A percentile compares a stretch with the other conserved stretches of the same genome.
These are phyloP conservation scores for Guaruba guarouba DNA, from an alignment of 2,113 vertebrate genomes.

Conservation along the genomic window DNA sequence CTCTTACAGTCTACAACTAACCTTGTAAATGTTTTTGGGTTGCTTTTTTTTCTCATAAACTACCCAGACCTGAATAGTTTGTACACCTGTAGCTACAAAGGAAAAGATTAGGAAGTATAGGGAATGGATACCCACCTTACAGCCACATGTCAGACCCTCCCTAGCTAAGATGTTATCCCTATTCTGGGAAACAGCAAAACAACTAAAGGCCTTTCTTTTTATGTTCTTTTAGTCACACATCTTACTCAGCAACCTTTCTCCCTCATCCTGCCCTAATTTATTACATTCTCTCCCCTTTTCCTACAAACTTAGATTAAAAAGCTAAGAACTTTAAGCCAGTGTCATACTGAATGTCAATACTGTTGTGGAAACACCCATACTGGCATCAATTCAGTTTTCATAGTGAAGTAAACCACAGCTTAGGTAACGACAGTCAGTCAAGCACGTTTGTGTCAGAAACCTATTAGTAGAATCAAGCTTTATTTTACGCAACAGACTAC, in stretches of 20 bases:
- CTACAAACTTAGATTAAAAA: neutral
- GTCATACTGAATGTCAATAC: accelerated
- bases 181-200: neutral
- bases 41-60: neutral
- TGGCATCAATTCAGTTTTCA: neutral
- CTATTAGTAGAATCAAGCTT: neutral
- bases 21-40: neutral
- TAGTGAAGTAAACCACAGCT: neutral
- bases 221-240: neutral
- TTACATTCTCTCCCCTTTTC: neutral
- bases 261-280: neutral
- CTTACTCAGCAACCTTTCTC: neutral
- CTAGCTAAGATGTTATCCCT: neutral
- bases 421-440: neutral
- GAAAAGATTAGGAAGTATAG: neutral
- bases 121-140: neutral
- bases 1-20: neutral
- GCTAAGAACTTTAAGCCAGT: neutral
- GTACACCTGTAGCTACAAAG: neutral
- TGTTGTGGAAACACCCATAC: neutral
- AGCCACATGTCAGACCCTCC: neutral
- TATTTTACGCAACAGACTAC: neutral
- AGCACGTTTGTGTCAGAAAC: neutral
- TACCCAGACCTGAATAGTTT: neutral
- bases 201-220: neutral